Percentiles rank a stretch among this genome's conserved stretches.
Evolutionary conservation across 2,113 vertebrate species (phyloP).

Genomic region (Rhipidura dahli): DNA sequence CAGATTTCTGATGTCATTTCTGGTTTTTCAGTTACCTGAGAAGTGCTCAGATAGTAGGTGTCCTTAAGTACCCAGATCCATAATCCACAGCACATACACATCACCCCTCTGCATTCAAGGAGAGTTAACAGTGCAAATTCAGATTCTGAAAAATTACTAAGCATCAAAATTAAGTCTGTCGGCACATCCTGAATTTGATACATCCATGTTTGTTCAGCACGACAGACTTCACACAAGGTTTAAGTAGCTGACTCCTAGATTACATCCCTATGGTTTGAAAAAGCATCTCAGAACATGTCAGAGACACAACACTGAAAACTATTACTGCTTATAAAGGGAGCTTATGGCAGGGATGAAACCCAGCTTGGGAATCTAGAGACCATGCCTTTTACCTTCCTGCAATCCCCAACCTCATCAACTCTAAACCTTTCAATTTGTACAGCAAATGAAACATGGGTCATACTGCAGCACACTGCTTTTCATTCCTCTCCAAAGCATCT

Average conservation of each 20-base stretch:
- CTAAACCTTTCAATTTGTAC: neutral
- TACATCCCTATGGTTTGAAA: neutral
- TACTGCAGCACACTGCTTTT: neutral
- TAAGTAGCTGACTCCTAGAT: neutral
- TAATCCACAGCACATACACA: neutral
- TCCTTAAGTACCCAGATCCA: neutral
- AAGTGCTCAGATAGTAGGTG: neutral
- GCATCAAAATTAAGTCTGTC: neutral
- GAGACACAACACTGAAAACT: neutral
- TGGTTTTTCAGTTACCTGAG: neutral
- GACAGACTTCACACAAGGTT: neutral
- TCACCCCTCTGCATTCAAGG: neutral
- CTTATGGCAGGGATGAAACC: neutral
- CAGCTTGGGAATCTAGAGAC: neutral
- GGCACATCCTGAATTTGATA: neutral
- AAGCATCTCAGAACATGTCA: neutral
- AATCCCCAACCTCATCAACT: neutral
- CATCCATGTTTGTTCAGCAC: neutral
- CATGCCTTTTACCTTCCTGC: neutral
- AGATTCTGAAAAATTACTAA: neutral
- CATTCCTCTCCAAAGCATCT: neutral
- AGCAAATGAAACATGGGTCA: neutral
- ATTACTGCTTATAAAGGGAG: neutral
- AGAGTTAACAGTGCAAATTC: neutral
- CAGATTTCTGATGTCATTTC: neutral